Evolutionary conservation across 1,140 invertebrate genomes (phyloP).

Genomic region (Hormaphis cornu): DNA sequence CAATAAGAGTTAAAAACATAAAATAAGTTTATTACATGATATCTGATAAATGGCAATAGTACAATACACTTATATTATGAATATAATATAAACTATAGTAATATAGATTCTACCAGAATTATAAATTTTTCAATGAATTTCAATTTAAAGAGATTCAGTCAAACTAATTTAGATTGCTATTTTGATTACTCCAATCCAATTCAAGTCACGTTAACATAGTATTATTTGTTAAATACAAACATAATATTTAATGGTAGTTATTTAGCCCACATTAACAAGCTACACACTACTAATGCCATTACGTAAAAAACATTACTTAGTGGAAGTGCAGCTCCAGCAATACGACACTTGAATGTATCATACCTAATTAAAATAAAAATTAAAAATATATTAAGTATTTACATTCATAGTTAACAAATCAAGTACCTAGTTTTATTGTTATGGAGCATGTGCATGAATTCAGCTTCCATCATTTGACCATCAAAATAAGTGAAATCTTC

Average conservation of each 20-base stretch:
- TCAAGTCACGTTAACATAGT: too few relatives aligned
- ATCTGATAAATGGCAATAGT: too few relatives aligned
- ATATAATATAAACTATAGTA: too few relatives aligned
- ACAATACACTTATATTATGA: too few relatives aligned
- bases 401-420: not conserved
- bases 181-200: too few relatives aligned
- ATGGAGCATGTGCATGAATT: conserved; percentile 76
- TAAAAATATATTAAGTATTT: not conserved
- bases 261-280: conserved; percentile 18
- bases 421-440: conserved; percentile 61
- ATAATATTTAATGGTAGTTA: not conserved
- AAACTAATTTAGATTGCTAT: too few relatives aligned
- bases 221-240: too few relatives aligned
- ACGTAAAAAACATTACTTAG: conserved; percentile 45
- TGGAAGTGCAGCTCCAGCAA: conserved; percentile 64
- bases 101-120: too few relatives aligned
- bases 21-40: too few relatives aligned
- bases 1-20: too few relatives aligned
- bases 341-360: conserved; percentile 82
- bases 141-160: too few relatives aligned
- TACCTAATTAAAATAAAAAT: conserved; percentile 48
- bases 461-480: conserved; percentile 88
- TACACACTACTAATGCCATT: not conserved
- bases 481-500: conserved; percentile 90
- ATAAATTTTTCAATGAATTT: too few relatives aligned